Conservation (phyloP, 2,888 invertebrate genomes). For the Chymomyza caudatula region DNA sequence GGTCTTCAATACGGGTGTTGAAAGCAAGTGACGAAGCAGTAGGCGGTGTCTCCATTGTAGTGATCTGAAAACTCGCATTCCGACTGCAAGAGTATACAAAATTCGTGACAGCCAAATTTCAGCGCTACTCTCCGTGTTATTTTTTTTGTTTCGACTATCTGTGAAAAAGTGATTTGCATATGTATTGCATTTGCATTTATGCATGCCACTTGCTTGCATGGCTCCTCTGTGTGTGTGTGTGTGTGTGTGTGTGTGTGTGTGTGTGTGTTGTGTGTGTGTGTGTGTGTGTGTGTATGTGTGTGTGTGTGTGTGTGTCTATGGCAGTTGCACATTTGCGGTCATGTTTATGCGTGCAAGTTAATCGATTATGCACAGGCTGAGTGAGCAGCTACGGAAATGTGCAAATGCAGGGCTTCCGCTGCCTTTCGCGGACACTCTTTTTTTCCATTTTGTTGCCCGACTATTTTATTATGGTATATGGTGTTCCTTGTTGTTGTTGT, state of each 20-base stretch:
- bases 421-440: background rate
- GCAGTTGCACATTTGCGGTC: conserved; percentile 67
- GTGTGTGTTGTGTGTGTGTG: background rate
- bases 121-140: background rate
- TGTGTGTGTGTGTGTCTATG: background rate
- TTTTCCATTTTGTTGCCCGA: background rate
- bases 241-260: conserved; percentile 3
- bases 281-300: background rate
- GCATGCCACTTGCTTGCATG: conserved; percentile 38
- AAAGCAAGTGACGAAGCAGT: no score
- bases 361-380: conserved; percentile 66
- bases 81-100: background rate
- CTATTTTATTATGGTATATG: background rate
- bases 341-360: conserved; percentile 64
- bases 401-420: conserved; percentile 62
- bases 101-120: background rate
- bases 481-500: background rate
- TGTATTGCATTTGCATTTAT: conserved; percentile 67
- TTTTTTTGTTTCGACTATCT: background rate
- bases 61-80: no score
- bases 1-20: no score
- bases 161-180: conserved; percentile 57
- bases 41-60: no score
- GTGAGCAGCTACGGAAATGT: conserved; percentile 66
- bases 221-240: background rate